Conservation (phyloP, 2,113 vertebrate species). For the Otis tarda region DNA sequence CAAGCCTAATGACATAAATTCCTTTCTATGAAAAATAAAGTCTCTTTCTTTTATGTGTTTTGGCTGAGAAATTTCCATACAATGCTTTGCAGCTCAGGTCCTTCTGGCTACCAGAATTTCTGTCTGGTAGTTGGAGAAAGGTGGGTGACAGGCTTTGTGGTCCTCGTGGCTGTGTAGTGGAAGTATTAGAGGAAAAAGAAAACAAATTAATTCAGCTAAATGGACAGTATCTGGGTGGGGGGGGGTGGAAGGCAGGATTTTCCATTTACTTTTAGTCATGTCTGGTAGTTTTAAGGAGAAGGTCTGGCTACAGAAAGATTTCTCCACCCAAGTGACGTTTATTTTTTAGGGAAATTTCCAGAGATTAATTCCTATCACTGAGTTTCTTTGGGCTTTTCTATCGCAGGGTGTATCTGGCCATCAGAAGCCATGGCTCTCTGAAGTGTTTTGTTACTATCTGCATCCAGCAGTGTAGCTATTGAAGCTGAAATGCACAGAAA, state of each 20-base stretch:
- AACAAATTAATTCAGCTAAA: not conserved
- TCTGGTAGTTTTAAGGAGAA: not conserved
- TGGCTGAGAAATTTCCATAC: not conserved
- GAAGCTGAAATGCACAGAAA: constrained; percentile 4
- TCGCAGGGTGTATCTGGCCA: not conserved
- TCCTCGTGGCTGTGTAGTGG: not conserved
- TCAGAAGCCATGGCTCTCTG: not conserved
- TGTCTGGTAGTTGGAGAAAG: not conserved
- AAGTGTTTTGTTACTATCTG: not conserved
- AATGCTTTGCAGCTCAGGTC: not conserved
- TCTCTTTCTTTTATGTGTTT: not conserved
- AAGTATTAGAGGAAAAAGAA: not conserved
- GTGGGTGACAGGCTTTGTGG: not conserved
- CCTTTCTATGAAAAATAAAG: not conserved
- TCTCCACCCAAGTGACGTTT: not conserved
- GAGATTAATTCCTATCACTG: not conserved
- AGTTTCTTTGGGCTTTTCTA: not conserved
- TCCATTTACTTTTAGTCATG: not conserved
- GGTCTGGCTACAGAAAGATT: not conserved
- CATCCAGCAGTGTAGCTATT: not conserved
- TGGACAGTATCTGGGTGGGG: not conserved
- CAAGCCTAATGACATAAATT: not conserved
- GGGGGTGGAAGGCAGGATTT: not conserved
- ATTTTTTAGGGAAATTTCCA: not conserved
- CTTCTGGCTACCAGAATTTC: not conserved